Evolutionary conservation across 2,113 vertebrate genomes (phyloP).

Genomic region (Athene noctua): DNA sequence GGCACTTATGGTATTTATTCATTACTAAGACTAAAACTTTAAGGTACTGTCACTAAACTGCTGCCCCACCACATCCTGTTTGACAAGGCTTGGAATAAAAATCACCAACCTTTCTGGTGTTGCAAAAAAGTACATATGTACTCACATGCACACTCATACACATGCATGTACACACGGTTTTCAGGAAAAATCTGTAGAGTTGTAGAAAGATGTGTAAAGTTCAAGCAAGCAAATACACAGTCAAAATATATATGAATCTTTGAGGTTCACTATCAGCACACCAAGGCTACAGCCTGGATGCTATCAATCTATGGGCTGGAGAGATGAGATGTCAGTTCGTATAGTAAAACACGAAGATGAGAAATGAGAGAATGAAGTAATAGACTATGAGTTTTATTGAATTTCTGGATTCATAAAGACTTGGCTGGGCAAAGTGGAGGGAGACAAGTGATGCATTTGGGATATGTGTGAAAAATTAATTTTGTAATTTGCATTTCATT

Average conservation of each 20-base stretch:
- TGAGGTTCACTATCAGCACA: not conserved
- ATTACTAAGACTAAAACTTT: not conserved
- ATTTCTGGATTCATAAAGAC: slow-evolving; percentile 4
- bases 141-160: rapidly evolving
- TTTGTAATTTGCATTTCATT: slow-evolving; percentile 41
- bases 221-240: not conserved
- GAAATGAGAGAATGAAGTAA: not conserved
- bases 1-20: not conserved
- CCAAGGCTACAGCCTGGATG: not conserved
- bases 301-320: not conserved
- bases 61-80: not conserved
- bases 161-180: rapidly evolving
- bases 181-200: not conserved
- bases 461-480: slow-evolving; percentile 28
- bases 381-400: not conserved
- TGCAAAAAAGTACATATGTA: not conserved
- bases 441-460: not conserved
- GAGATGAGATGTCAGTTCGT: not conserved
- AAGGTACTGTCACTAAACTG: not conserved
- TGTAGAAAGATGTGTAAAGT: not conserved
- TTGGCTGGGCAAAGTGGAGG: not conserved
- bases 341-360: not conserved
- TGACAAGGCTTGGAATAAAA: not conserved
- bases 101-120: not conserved
- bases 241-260: not conserved